These are phyloP conservation scores for Oxyscelio sp. DNA, from an alignment of 2,888 invertebrate genomes.

Conservation along the genomic window DNA sequence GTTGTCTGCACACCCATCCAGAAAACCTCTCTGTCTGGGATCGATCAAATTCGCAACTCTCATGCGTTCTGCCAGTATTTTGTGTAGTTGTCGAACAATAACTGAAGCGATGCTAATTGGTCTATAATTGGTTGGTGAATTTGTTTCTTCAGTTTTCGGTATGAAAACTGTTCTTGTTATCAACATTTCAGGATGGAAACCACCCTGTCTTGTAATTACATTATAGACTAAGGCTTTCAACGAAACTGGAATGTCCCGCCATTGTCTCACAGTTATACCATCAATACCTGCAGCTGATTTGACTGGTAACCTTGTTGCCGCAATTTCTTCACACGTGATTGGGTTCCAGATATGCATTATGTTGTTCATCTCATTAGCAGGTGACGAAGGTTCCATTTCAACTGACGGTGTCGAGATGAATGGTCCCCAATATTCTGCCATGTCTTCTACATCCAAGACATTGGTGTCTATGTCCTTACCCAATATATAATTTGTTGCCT, in stretches of 20 bases:
- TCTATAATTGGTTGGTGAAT: conserved; percentile 12
- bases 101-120: conserved; percentile 47
- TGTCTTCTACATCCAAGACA: too few species aligned
- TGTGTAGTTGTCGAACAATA: conserved; percentile 59
- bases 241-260: background rate
- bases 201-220: background rate
- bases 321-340: background rate
- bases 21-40: background rate
- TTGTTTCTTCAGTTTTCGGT: conserved; percentile 15
- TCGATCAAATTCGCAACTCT: background rate
- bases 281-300: background rate
- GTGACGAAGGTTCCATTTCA: too few species aligned
- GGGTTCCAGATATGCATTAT: background rate
- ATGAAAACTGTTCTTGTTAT: background rate
- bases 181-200: background rate
- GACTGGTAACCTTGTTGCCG: background rate
- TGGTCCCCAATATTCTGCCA: too few species aligned
- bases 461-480: too few species aligned
- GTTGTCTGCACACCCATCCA: background rate
- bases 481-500: background rate
- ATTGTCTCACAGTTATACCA: background rate
- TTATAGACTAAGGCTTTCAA: background rate
- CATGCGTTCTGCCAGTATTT: conserved; percentile 57
- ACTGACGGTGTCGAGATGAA: too few species aligned
- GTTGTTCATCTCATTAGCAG: too few species aligned